These are phyloP conservation scores for Rhinogobius similis DNA, from an alignment of 2,113 vertebrate genomes.

Conservation along the genomic window DNA sequence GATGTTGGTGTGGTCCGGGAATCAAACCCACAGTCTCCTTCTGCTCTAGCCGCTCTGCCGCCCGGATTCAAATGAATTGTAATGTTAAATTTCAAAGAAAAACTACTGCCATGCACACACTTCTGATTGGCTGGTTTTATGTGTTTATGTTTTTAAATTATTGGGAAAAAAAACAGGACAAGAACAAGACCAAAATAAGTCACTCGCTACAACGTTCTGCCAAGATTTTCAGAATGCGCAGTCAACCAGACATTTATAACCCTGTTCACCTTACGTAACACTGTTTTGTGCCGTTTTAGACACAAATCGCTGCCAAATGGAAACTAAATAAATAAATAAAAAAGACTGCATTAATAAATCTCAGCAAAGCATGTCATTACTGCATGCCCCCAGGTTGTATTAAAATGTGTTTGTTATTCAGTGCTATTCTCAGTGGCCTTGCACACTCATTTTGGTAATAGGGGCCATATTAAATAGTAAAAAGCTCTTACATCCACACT, in stretches of 20 bases:
- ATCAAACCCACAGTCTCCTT: too few species aligned
- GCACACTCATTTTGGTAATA: conserved; percentile 3
- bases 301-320: background rate
- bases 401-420: background rate
- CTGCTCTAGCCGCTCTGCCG: too few species aligned
- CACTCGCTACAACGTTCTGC: background rate
- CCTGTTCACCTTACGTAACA: background rate
- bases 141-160: too few species aligned
- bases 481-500: background rate
- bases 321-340: background rate
- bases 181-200: too few species aligned
- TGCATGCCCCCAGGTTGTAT: conserved; percentile 1
- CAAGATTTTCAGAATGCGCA: too few species aligned
- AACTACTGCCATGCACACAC: too few species aligned
- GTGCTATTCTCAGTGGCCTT: background rate
- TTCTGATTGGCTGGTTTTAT: too few species aligned
- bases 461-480: background rate
- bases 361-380: background rate
- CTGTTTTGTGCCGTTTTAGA: background rate
- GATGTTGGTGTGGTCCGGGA: too few species aligned
- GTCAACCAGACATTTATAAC: background rate
- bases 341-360: conserved; percentile 4
- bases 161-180: too few species aligned
- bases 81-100: too few species aligned
- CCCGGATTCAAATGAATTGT: too few species aligned